A percentile compares a stretch with the other conserved stretches of the same genome.
phyloP scores from a whole-genome alignment of 1,140 invertebrate genomes.

The Melanaphis sacchari region DNA sequence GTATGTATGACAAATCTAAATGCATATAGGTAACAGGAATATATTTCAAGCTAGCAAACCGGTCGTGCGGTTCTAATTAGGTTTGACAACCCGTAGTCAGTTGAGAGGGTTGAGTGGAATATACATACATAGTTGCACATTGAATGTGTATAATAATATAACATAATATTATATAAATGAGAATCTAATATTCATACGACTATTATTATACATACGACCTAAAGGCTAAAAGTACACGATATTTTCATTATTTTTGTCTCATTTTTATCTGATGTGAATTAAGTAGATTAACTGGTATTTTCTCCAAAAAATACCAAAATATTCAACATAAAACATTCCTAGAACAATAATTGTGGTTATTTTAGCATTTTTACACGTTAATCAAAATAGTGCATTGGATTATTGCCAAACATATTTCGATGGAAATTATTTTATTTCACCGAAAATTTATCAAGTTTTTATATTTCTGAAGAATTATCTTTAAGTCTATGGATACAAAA shows the following conservation, averaged over 20 bases:
- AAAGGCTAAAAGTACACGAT: slow-evolving; percentile 11
- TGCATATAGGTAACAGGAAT: background rate
- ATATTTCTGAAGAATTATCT: background rate
- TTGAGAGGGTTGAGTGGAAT: slow-evolving; percentile 26
- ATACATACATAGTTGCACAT: background rate
- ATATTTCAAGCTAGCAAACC: slow-evolving; percentile 37
- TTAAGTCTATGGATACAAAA: background rate
- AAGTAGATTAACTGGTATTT: background rate
- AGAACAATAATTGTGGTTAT: background rate
- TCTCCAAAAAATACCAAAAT: background rate
- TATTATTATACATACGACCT: background rate
- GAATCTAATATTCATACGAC: slow-evolving; percentile 41
- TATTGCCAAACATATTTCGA: background rate
- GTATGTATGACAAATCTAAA: slow-evolving; percentile 8
- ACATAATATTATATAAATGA: background rate
- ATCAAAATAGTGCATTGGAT: background rate
- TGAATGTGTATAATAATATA: background rate
- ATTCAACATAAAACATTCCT: background rate
- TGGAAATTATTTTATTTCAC: background rate
- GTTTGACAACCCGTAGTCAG: slow-evolving; percentile 45
- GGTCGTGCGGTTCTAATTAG: slow-evolving; percentile 55
- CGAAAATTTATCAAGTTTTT: background rate
- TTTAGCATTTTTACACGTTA: background rate
- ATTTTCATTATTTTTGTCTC: background rate
- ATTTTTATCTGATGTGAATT: background rate